These are phyloP conservation scores for Drosophila austrosaltans DNA, from an alignment of 2,888 invertebrate genomes.

Conservation along the genomic window DNA sequence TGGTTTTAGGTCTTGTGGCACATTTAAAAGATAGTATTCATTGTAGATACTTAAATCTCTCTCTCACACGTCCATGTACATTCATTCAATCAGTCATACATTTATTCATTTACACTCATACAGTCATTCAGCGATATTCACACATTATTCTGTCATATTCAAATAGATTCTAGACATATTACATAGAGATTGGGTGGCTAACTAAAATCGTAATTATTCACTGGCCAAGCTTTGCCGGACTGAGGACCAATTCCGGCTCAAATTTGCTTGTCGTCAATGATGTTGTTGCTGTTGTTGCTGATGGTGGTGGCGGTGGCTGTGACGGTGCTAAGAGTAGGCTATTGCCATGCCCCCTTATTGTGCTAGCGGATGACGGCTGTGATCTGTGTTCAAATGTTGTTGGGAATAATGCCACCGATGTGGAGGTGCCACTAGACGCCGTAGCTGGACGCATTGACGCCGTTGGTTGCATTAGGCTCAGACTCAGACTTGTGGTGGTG, in stretches of 20 bases:
- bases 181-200: constrained; percentile 56
- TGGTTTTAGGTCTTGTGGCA: constrained; percentile 60
- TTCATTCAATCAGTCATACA: constrained; percentile 21
- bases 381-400: constrained; percentile 56
- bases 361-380: constrained; percentile 67
- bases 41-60: constrained; percentile 34
- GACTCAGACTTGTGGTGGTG: constrained; percentile 70
- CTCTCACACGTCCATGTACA: constrained; percentile 17
- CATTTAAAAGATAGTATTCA: constrained; percentile 61
- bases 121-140: constrained; percentile 22
- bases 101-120: constrained; percentile 16
- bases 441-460: constrained; percentile 53
- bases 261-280: constrained; percentile 62
- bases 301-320: constrained; percentile 22
- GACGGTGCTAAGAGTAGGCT: constrained; percentile 41
- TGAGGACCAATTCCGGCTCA: constrained; percentile 83
- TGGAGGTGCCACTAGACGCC: constrained; percentile 37
- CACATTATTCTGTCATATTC: constrained; percentile 17
- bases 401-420: constrained; percentile 32
- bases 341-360: constrained; percentile 58
- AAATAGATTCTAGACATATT: constrained; percentile 47
- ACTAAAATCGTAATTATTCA: constrained; percentile 66
- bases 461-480: constrained; percentile 69
- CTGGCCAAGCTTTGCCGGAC: constrained; percentile 84
- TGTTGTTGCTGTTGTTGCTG: constrained; percentile 15